phyloP scores from a whole-genome alignment of 2,797 vertebrate genomes.

The Scyliorhinus canicula region DNA sequence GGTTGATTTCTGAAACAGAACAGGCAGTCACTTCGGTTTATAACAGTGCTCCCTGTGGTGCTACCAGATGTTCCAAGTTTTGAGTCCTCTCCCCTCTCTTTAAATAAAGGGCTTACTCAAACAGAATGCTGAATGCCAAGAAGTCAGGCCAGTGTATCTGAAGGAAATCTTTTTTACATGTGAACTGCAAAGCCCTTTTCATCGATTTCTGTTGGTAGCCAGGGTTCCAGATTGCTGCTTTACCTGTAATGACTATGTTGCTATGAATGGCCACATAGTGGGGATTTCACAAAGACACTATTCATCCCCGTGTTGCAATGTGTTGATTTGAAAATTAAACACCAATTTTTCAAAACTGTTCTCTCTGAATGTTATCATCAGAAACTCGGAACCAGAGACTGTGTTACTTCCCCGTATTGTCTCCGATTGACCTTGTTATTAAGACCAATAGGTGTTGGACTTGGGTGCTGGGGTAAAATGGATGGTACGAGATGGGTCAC shows the following conservation, averaged over 20 bases:
- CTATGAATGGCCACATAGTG: constrained; percentile 21
- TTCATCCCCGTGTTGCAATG: neutral
- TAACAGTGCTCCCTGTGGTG: constrained; percentile 15
- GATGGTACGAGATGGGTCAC: too few relatives aligned
- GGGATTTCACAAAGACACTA: neutral
- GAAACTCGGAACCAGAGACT: neutral
- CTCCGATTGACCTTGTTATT: too few relatives aligned
- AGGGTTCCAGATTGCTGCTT: neutral
- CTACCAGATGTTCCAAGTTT: neutral
- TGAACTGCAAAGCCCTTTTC: constrained; percentile 25
- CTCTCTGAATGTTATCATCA: neutral
- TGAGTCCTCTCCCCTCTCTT: neutral
- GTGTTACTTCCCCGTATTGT: neutral
- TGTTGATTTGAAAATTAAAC: neutral
- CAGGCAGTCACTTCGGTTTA: neutral
- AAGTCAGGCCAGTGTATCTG: neutral
- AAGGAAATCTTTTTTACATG: neutral
- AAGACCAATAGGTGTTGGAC: neutral
- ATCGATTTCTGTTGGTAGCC: neutral
- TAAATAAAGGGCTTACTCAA: constrained; percentile 35
- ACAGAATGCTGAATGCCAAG: constrained; percentile 1
- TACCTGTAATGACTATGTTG: neutral
- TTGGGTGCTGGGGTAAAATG: neutral
- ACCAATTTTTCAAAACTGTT: constrained; percentile 2
- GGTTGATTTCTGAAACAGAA: constrained; percentile 9